Evolutionary conservation across 2,888 invertebrate species (phyloP).

Genomic region (Hyalella azteca): DNA sequence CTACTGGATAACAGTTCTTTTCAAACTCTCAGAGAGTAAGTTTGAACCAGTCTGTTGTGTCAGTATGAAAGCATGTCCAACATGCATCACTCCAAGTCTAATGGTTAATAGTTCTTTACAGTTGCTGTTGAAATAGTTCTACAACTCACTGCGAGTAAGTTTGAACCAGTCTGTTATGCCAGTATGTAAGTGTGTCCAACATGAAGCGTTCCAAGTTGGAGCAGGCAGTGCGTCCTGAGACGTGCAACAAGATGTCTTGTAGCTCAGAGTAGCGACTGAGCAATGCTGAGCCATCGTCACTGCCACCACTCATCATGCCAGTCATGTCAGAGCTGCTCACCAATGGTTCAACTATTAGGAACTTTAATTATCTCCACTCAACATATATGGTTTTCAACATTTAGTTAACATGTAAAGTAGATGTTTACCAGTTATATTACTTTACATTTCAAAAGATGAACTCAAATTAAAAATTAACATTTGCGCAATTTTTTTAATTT

Average conservation of each 20-base stretch:
- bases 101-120: too few species aligned
- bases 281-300: not conserved
- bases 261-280: not conserved
- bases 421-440: too few species aligned
- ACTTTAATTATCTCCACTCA: too few species aligned
- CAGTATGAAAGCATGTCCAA: too few species aligned
- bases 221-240: slow-evolving; percentile 30
- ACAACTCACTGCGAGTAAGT: slow-evolving; percentile 22
- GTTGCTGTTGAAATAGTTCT: too few species aligned
- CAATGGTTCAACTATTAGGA: not conserved
- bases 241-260: not conserved
- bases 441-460: too few species aligned
- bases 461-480: too few species aligned
- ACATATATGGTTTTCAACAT: too few species aligned
- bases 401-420: too few species aligned
- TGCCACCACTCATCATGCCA: not conserved
- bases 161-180: slow-evolving; percentile 7
- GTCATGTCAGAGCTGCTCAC: not conserved
- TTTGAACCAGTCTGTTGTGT: not conserved
- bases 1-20: too few species aligned
- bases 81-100: too few species aligned
- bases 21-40: slow-evolving; percentile 23
- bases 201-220: not conserved
- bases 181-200: not conserved
- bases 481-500: too few species aligned